These are phyloP conservation scores for Coregonus ussuriensis DNA, from an alignment of 2,797 vertebrate genomes.

Conservation along the genomic window DNA sequence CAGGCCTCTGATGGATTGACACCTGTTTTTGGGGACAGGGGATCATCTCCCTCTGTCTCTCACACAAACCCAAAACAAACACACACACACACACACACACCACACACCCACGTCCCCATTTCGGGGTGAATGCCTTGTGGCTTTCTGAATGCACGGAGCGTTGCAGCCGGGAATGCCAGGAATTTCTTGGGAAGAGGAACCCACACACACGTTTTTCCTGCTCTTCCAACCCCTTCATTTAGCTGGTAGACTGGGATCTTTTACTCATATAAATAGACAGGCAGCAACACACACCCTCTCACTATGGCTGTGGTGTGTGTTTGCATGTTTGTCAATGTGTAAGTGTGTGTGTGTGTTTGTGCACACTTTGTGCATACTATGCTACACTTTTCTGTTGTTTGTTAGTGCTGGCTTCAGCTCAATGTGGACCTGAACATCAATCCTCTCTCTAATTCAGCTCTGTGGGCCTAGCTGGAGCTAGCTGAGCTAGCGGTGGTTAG, in stretches of 20 bases:
- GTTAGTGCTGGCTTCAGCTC: too few species aligned
- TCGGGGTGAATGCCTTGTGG: not conserved
- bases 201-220: slow-evolving; percentile 38
- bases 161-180: not conserved
- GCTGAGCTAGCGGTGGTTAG: too few species aligned
- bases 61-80: not conserved
- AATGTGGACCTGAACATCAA: too few species aligned
- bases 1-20: too few species aligned
- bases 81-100: not conserved
- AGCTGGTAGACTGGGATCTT: slow-evolving; percentile 42
- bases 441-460: too few species aligned
- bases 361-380: too few species aligned
- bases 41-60: not conserved
- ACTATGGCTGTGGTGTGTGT: too few species aligned
- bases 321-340: too few species aligned
- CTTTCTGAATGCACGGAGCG: not conserved
- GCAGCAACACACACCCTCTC: not conserved
- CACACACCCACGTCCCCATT: not conserved
- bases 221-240: slow-evolving; percentile 61
- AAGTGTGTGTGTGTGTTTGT: too few species aligned
- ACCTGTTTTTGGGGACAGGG: too few species aligned
- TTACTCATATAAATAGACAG: slow-evolving; percentile 48
- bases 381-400: too few species aligned
- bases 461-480: too few species aligned
- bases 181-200: slow-evolving; percentile 30